Percentiles rank a stretch among this genome's conserved stretches.
Conservation (phyloP, 2,797 vertebrate genomes). For the Spondyliosoma cantharus region DNA sequence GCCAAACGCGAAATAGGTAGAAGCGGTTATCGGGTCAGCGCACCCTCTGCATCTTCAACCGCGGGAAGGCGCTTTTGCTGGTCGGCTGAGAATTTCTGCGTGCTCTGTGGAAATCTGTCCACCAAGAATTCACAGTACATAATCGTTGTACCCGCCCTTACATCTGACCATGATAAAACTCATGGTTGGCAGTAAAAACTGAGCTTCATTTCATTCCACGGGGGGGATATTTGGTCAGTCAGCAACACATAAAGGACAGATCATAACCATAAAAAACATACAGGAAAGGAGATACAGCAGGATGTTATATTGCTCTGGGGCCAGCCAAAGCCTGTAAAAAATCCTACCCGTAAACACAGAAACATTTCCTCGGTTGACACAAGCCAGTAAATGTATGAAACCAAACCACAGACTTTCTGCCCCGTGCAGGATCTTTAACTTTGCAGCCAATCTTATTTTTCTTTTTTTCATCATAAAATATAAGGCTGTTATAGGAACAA, state of each 20-base stretch:
- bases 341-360: constrained; percentile 8
- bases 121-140: neutral
- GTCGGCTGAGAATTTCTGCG: neutral
- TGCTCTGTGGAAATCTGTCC: neutral
- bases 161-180: neutral
- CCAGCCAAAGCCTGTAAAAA: constrained; percentile 13
- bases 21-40: neutral
- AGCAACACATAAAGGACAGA: constrained; percentile 7
- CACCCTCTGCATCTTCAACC: neutral
- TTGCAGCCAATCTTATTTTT: neutral
- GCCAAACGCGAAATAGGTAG: neutral
- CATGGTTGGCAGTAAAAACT: neutral
- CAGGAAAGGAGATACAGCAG: constrained; percentile 26
- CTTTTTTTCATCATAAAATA: neutral
- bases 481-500: neutral
- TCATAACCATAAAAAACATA: constrained; percentile 18
- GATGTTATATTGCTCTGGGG: constrained; percentile 5
- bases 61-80: neutral
- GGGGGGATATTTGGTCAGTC: constrained; percentile 4
- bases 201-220: constrained; percentile 18
- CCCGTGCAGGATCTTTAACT: neutral
- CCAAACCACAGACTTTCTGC: neutral
- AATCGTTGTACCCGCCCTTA: neutral
- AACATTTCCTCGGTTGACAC: neutral
- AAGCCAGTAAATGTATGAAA: neutral